A percentile compares a stretch with the other conserved stretches of the same genome.
Conservation (phyloP, 2,113 vertebrate genomes). For the Herpetotheres cachinnans region DNA sequence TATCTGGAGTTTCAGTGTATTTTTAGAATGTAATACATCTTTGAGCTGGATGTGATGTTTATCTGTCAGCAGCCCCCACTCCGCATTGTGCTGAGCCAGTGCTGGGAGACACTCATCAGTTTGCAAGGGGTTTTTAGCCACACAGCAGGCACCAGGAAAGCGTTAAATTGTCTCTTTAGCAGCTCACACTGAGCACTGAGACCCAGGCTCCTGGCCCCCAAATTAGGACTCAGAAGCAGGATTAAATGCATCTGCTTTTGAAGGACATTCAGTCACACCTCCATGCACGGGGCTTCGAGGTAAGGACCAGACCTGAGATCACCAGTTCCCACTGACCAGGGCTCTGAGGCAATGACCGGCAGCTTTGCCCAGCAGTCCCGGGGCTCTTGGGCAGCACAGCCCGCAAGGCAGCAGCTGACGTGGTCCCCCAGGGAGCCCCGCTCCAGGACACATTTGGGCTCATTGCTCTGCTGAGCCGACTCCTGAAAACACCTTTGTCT, state of each 20-base stretch:
- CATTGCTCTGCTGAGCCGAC: background rate
- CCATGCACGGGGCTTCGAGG: background rate
- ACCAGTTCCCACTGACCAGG: background rate
- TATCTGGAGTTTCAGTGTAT: background rate
- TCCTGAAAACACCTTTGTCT: background rate
- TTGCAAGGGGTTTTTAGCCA: background rate
- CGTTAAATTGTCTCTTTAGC: background rate
- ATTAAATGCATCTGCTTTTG: background rate
- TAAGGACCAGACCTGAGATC: background rate
- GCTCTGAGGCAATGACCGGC: background rate
- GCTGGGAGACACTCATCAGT: rapidly evolving
- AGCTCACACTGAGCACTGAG: background rate
- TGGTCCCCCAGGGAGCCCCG: background rate
- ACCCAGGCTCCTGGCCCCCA: background rate
- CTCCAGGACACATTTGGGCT: background rate
- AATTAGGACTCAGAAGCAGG: background rate
- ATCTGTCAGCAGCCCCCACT: background rate
- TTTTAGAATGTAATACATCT: background rate
- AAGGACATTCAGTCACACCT: rapidly evolving
- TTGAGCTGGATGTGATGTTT: background rate
- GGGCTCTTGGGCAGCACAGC: background rate
- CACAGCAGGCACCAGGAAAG: background rate
- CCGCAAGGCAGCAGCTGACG: rapidly evolving
- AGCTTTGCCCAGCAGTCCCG: background rate
- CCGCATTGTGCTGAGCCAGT: background rate